Percentiles rank a stretch among this genome's conserved stretches.
phyloP scores from a whole-genome alignment of 2,113 vertebrate species.

The Toxotes chatareus region DNA sequence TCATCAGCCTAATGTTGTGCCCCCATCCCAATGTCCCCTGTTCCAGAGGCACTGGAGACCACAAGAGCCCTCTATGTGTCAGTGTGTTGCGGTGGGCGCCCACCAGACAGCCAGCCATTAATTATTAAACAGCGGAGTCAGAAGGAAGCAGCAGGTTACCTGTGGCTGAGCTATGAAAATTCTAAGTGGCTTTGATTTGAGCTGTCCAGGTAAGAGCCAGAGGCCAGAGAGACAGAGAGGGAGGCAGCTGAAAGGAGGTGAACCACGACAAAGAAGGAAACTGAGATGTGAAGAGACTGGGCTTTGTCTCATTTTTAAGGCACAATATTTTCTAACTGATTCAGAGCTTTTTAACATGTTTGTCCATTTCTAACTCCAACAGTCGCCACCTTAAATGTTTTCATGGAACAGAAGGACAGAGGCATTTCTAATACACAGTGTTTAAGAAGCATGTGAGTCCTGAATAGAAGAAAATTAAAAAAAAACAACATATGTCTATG shows the following conservation, averaged over 20 bases:
- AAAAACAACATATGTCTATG: background rate
- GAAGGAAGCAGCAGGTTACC: conserved; percentile 62
- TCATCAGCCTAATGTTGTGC: conserved; percentile 55
- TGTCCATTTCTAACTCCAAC: background rate
- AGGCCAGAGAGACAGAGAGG: conserved; percentile 48
- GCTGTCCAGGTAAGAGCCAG: conserved; percentile 60
- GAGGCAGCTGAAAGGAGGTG: background rate
- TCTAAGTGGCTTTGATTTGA: conserved; percentile 54
- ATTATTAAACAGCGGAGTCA: conserved; percentile 74
- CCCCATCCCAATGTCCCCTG: conserved; percentile 47
- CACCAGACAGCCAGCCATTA: conserved; percentile 59
- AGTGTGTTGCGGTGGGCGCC: conserved; percentile 40
- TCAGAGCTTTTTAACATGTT: background rate
- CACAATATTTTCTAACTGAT: background rate
- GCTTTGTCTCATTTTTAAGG: conserved; percentile 10
- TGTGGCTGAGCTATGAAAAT: conserved; percentile 58
- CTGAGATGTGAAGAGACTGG: conserved; percentile 17
- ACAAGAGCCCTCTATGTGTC: conserved; percentile 52
- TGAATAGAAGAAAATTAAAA: background rate
- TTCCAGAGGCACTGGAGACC: conserved; percentile 50
- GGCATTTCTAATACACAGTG: background rate
- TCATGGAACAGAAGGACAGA: background rate
- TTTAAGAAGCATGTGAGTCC: background rate
- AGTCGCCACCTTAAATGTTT: background rate
- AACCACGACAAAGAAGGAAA: conserved; percentile 21